Conservation (phyloP, 2,113 vertebrate species). For the Tyrannus savana region DNA sequence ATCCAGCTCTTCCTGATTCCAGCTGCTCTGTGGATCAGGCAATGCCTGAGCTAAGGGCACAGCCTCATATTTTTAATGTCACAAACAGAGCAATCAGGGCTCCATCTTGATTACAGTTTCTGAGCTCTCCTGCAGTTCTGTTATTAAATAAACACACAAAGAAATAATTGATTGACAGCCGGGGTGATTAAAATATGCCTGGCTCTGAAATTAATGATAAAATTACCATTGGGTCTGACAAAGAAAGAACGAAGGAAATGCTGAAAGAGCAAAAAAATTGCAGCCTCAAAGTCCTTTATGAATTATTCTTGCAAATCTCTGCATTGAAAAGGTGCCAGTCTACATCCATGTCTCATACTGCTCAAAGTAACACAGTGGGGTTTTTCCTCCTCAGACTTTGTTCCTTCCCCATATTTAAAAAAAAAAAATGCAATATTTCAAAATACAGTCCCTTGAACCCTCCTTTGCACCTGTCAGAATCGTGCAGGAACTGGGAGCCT, state of each 20-base stretch:
- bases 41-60: background rate
- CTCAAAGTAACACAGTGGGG: background rate
- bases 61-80: background rate
- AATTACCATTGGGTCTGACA: background rate
- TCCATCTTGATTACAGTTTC: background rate
- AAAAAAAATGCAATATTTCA: background rate
- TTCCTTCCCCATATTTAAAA: background rate
- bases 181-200: slow-evolving; percentile 1
- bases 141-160: slow-evolving; percentile 56
- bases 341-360: background rate
- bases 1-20: background rate
- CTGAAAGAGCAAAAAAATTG: background rate
- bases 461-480: background rate
- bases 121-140: slow-evolving; percentile 17
- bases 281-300: background rate
- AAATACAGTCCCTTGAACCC: background rate
- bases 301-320: background rate
- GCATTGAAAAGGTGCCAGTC: background rate
- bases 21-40: background rate
- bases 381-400: background rate
- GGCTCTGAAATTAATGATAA: background rate
- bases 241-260: background rate
- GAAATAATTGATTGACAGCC: slow-evolving; percentile 9
- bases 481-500: background rate
- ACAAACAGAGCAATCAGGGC: background rate